phyloP scores from a whole-genome alignment of 1,140 invertebrate genomes.

The Drosophila trapezifrons region DNA sequence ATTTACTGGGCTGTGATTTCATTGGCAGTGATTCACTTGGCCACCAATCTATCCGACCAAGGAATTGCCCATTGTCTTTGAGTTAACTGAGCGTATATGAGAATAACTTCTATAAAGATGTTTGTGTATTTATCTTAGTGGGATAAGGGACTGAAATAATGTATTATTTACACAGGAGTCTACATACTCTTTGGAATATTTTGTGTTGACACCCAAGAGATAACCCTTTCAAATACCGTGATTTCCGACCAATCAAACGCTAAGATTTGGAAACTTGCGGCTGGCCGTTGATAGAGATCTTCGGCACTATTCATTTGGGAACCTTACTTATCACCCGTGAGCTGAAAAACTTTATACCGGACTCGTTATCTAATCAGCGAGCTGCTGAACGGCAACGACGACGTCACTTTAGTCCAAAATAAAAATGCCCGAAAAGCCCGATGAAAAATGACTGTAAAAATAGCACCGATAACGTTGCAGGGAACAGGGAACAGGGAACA shows the following conservation, averaged over 20 bases:
- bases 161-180: too few species aligned
- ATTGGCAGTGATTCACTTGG: constrained; percentile 24
- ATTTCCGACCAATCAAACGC: constrained; percentile 17
- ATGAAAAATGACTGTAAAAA: constrained; percentile 50
- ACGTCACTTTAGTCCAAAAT: constrained; percentile 46
- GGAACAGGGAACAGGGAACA: constrained; percentile 44
- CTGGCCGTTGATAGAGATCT: constrained; percentile 17
- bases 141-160: too few species aligned
- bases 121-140: too few species aligned
- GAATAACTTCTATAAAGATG: too few species aligned
- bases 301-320: constrained; percentile 8
- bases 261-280: too few species aligned
- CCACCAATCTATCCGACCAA: not conserved
- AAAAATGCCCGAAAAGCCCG: constrained; percentile 51
- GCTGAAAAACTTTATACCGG: constrained; percentile 38
- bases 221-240: constrained; percentile 1
- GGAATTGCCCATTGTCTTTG: too few species aligned
- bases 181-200: not conserved
- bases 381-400: not conserved
- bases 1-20: constrained; percentile 1
- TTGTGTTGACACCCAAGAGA: not conserved
- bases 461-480: constrained; percentile 29
- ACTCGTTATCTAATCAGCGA: constrained; percentile 33
- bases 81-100: too few species aligned
- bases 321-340: constrained; percentile 5